phyloP scores from a whole-genome alignment of 2,113 vertebrate genomes.

The Malurus melanocephalus region DNA sequence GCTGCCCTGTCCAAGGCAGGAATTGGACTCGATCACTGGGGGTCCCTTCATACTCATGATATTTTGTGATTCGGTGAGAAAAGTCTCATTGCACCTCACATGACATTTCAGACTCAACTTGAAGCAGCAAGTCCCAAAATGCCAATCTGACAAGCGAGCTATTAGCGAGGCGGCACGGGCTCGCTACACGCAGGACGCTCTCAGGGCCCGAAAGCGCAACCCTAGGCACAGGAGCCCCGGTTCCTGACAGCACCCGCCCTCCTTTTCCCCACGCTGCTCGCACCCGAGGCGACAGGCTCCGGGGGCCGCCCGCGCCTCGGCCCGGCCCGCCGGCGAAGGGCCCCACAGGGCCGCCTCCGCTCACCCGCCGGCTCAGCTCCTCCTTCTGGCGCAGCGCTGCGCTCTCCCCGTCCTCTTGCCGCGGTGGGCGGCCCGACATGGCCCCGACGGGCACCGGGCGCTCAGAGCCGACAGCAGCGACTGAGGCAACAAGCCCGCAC shows the following conservation, averaged over 20 bases:
- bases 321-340: too few relatives aligned
- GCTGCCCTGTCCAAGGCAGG: not conserved
- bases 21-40: accelerated
- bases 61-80: not conserved
- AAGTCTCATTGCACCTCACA: too few relatives aligned
- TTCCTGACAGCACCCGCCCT: not conserved
- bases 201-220: accelerated
- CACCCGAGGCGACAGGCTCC: not conserved
- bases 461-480: accelerated
- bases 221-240: accelerated
- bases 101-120: not conserved
- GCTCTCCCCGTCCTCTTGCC: not conserved
- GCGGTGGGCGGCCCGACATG: not conserved
- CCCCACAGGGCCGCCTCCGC: not conserved
- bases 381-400: slow-evolving; percentile 37
- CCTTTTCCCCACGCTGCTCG: not conserved
- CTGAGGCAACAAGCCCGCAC: accelerated
- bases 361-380: slow-evolving; percentile 78
- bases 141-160: accelerated
- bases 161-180: accelerated
- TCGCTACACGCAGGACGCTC: accelerated
- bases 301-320: not conserved
- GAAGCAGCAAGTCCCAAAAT: accelerated
- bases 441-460: not conserved
- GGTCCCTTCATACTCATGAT: not conserved